Evolutionary conservation across 2,113 vertebrate species (phyloP).

Genomic region (Microtus oregoni): DNA sequence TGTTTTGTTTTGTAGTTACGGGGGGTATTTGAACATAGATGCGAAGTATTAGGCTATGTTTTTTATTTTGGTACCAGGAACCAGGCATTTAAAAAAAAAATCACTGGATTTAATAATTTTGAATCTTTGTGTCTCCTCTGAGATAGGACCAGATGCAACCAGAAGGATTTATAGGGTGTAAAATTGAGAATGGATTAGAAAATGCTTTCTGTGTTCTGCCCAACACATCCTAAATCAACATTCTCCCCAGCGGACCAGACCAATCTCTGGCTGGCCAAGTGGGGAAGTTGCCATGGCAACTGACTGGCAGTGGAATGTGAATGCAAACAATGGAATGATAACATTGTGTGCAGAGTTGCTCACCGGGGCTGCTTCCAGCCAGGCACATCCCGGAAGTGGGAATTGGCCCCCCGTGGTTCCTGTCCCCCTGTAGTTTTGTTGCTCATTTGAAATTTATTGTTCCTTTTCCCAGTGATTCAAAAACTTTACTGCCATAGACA

Average conservation of each 20-base stretch:
- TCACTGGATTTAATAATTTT: constrained; percentile 68
- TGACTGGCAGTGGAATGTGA: constrained; percentile 47
- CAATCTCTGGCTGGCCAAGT: constrained; percentile 60
- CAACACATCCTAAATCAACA: constrained; percentile 72
- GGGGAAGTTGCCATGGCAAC: constrained; percentile 79
- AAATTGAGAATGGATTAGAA: constrained; percentile 73
- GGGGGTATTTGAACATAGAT: neutral
- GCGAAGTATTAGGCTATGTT: neutral
- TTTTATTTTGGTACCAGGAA: constrained; percentile 11
- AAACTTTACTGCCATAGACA: neutral
- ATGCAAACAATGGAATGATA: constrained; percentile 64
- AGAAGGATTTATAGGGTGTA: constrained; percentile 78
- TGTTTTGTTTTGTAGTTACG: neutral
- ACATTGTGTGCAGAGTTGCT: neutral
- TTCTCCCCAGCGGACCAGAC: constrained; percentile 56
- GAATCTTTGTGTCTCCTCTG: constrained; percentile 61
- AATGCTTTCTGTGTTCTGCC: constrained; percentile 65
- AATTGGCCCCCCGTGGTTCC: neutral
- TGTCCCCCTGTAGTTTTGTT: neutral
- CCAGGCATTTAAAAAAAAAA: neutral
- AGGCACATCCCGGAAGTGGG: neutral
- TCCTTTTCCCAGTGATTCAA: neutral
- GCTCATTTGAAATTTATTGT: constrained; percentile 2
- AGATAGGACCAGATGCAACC: constrained; percentile 76
- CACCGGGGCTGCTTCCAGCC: neutral